phyloP scores from a whole-genome alignment of 2,797 vertebrate species.

The Acipenser oxyrinchus region DNA sequence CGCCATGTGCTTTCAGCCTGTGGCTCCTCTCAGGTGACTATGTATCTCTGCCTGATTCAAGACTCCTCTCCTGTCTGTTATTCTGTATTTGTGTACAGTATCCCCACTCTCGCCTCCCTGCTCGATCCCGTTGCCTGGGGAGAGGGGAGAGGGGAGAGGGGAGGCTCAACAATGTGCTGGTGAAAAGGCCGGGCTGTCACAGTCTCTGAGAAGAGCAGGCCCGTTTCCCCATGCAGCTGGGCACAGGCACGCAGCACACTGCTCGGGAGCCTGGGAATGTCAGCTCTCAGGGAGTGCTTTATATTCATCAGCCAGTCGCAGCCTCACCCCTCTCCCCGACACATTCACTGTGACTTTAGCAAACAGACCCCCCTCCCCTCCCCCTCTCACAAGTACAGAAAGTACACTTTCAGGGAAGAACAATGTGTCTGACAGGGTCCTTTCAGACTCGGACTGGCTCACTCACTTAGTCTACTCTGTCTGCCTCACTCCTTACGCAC shows the following conservation, averaged over 20 bases:
- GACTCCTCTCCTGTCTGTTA: conserved; percentile 34
- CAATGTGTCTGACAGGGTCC: conserved; percentile 22
- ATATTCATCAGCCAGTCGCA: conserved; percentile 45
- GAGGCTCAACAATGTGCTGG: conserved; percentile 74
- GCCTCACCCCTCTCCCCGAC: conserved; percentile 47
- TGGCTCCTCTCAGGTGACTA: neutral
- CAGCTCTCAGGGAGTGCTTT: conserved; percentile 44
- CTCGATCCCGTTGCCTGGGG: conserved; percentile 83
- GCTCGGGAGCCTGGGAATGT: conserved; percentile 86
- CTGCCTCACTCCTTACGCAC: conserved; percentile 27
- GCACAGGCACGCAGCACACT: conserved; percentile 57
- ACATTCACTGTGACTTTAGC: conserved; percentile 19
- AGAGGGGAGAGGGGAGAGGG: conserved; percentile 58
- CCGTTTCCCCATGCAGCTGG: conserved; percentile 65
- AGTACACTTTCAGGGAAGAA: conserved; percentile 23
- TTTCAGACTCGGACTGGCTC: conserved; percentile 9
- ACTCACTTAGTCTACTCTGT: conserved; percentile 28
- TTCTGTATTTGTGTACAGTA: conserved; percentile 27
- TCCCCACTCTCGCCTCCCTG: conserved; percentile 43
- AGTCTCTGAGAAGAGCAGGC: conserved; percentile 80
- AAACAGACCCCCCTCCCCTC: conserved; percentile 18
- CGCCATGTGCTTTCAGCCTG: no score
- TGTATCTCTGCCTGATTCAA: conserved; percentile 14
- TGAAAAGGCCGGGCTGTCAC: conserved; percentile 92
- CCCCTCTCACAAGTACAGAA: conserved; percentile 14